These are phyloP conservation scores for Ladona fulva DNA, from an alignment of 1,140 invertebrate genomes.

Conservation along the genomic window DNA sequence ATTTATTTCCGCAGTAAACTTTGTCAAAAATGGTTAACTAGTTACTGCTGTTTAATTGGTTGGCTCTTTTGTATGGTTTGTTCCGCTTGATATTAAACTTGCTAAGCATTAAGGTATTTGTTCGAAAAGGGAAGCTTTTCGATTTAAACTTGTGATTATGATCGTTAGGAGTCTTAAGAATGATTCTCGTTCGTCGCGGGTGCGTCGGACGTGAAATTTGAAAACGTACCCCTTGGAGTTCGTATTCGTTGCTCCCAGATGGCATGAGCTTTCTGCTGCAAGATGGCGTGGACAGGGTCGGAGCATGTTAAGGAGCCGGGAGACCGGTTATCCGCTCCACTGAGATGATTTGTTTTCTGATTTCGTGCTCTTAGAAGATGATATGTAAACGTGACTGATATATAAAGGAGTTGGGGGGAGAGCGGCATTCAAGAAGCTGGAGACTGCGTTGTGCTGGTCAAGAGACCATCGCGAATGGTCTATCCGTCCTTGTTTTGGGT, in stretches of 20 bases:
- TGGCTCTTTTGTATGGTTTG: too few species aligned
- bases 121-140: too few species aligned
- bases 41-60: too few species aligned
- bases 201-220: too few species aligned
- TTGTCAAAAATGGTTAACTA: too few species aligned
- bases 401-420: not conserved
- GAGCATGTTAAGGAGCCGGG: not conserved
- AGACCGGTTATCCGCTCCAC: not conserved
- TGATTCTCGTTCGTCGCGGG: too few species aligned
- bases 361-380: not conserved
- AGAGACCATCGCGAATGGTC: not conserved
- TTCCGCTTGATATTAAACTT: too few species aligned
- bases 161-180: too few species aligned
- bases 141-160: too few species aligned
- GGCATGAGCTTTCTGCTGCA: not conserved
- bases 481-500: slow-evolving; percentile 3
- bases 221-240: too few species aligned
- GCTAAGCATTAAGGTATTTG: too few species aligned
- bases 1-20: too few species aligned
- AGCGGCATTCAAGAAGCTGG: not conserved
- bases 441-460: not conserved
- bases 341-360: not conserved
- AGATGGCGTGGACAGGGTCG: not conserved
- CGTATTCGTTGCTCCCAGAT: not conserved
- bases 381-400: not conserved